Conservation (phyloP, 53 echinoderm and acorn worm genomes). For the Actinopyga echinites region DNA sequence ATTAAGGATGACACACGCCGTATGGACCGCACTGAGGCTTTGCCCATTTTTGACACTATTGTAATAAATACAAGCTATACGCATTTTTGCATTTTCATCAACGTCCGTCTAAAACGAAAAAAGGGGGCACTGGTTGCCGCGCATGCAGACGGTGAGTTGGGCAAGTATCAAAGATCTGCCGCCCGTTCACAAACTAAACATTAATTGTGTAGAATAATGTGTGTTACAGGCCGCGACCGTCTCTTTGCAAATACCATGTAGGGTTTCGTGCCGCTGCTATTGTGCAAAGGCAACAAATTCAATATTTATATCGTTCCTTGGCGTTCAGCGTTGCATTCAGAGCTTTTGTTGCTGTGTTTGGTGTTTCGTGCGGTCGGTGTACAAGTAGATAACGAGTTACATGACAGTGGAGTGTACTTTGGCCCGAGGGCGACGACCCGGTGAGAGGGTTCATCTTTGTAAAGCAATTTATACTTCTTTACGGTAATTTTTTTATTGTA, state of each 20-base stretch:
- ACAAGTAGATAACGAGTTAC: not conserved
- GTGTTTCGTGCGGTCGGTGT: not conserved
- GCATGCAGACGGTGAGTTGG: too few relatives aligned
- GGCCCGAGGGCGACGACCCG: constrained; percentile 21
- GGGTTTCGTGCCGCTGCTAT: not conserved
- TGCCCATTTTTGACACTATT: too few relatives aligned
- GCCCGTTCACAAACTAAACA: constrained; percentile 16
- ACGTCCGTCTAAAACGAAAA: too few relatives aligned
- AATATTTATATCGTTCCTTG: constrained; percentile 26
- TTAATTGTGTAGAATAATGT: constrained; percentile 1
- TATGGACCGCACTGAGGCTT: too few relatives aligned
- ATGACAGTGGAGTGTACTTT: constrained; percentile 17
- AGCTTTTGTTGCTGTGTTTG: constrained; percentile 16
- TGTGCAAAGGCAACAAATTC: constrained; percentile 18
- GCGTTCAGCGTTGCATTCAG: constrained; percentile 19
- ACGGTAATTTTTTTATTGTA: not conserved
- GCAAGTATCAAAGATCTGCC: constrained; percentile 11
- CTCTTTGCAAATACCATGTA: not conserved
- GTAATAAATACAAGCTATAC: too few relatives aligned
- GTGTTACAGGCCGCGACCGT: not conserved
- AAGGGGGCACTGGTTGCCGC: too few relatives aligned
- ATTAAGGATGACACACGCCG: too few relatives aligned
- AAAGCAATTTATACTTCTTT: constrained; percentile 1
- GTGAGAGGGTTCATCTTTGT: not conserved
- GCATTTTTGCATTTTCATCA: too few relatives aligned